These are phyloP conservation scores for Chironomus tepperi DNA, from an alignment of 1,140 invertebrate genomes.

Conservation along the genomic window DNA sequence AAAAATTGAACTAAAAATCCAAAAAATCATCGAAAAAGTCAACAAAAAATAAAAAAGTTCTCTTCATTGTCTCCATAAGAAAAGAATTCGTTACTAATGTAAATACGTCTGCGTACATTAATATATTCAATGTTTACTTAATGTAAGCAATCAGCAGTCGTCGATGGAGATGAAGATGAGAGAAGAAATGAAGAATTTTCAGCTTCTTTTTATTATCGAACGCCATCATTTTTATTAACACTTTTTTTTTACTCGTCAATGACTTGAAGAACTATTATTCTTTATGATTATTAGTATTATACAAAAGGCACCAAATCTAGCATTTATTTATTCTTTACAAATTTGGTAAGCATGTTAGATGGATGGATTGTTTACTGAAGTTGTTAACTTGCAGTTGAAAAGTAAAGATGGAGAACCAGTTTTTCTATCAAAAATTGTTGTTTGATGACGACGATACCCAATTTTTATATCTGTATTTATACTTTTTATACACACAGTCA, in stretches of 20 bases:
- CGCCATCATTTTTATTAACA: background rate
- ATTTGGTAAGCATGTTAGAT: background rate
- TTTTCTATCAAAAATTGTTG: background rate
- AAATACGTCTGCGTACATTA: conserved; percentile 7
- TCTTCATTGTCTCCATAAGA: background rate
- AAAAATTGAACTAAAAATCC: background rate
- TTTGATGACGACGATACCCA: background rate
- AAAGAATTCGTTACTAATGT: background rate
- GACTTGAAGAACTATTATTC: background rate
- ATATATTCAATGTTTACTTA: background rate
- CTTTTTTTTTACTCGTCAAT: background rate
- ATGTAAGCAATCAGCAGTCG: background rate
- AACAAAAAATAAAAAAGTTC: background rate
- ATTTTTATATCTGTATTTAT: background rate
- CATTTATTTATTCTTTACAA: too few species aligned
- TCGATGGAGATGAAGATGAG: background rate
- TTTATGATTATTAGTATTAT: background rate
- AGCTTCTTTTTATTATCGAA: too few species aligned
- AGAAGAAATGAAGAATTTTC: background rate
- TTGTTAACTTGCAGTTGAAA: background rate
- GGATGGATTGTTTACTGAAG: background rate
- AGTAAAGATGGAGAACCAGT: conserved; percentile 16
- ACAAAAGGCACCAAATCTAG: too few species aligned
- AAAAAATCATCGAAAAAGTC: background rate
- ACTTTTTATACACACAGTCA: background rate